Conservation (phyloP, 2,888 invertebrate species). For the Harpalus rufipes region DNA sequence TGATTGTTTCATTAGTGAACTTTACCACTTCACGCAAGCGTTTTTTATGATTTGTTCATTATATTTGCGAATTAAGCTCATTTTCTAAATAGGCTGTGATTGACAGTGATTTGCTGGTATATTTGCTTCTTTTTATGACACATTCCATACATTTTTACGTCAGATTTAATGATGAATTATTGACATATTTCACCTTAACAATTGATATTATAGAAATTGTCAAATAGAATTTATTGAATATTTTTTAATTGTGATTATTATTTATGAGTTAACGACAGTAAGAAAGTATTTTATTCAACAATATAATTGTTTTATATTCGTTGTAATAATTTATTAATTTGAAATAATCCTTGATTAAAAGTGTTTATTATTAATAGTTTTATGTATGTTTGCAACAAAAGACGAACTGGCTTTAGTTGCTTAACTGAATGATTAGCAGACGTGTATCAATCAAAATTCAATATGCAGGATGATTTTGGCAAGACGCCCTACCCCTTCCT, state of each 20-base stretch:
- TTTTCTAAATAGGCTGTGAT: slow-evolving; percentile 1
- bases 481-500: too few species aligned
- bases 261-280: too few species aligned
- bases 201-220: neutral
- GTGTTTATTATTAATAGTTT: too few species aligned
- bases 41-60: slow-evolving; percentile 9
- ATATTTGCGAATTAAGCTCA: slow-evolving; percentile 9
- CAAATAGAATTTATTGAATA: neutral
- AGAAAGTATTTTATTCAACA: too few species aligned
- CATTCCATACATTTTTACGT: slow-evolving; percentile 17
- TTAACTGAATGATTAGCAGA: too few species aligned
- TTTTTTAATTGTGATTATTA: neutral
- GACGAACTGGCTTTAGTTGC: too few species aligned
- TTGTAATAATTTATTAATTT: too few species aligned
- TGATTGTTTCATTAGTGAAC: slow-evolving; percentile 15
- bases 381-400: too few species aligned
- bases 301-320: too few species aligned
- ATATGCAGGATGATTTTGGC: too few species aligned
- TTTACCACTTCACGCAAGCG: slow-evolving; percentile 15
- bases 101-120: slow-evolving; percentile 11
- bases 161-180: slow-evolving; percentile 10
- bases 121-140: neutral
- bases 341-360: too few species aligned
- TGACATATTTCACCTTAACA: slow-evolving; percentile 24
- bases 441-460: too few species aligned